Percentiles rank a stretch among this genome's conserved stretches.
phyloP scores from a whole-genome alignment of 1,140 invertebrate species.

The Drosophila mayri region DNA sequence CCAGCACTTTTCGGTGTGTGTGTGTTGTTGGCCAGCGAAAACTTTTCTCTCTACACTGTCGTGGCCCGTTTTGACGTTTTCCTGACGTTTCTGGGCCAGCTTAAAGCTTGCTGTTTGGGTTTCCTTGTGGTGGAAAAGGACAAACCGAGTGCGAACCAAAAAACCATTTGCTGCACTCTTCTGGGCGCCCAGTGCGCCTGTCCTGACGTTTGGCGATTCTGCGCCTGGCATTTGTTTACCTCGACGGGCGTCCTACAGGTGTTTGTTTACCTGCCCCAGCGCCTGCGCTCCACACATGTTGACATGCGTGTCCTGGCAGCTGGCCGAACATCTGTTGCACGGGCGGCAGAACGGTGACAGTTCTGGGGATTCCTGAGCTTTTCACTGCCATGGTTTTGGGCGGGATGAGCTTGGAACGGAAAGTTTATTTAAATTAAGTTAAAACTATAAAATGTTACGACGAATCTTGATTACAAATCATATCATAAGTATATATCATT shows the following conservation, averaged over 20 bases:
- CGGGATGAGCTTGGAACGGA: neutral
- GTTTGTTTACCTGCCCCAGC: constrained; percentile 66
- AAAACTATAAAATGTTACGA: no score
- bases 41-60: constrained; percentile 78
- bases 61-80: constrained; percentile 57
- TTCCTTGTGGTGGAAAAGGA: constrained; percentile 21
- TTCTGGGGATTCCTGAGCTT: constrained; percentile 25
- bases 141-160: neutral
- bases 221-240: constrained; percentile 63
- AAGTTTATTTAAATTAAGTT: neutral
- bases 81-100: constrained; percentile 72
- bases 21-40: constrained; percentile 58
- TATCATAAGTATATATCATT: no score
- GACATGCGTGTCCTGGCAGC: constrained; percentile 25
- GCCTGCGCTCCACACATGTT: constrained; percentile 55
- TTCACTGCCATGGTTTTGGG: neutral
- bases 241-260: constrained; percentile 55
- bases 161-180: constrained; percentile 37
- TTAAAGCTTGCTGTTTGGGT: constrained; percentile 47
- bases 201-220: constrained; percentile 55
- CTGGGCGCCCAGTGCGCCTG: constrained; percentile 47
- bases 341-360: constrained; percentile 31
- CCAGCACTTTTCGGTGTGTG: constrained; percentile 46
- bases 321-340: constrained; percentile 48
- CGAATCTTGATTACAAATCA: no score